Evolutionary conservation across 2,888 invertebrate species (phyloP), one percentile per base, ranked within the genome.

Genomic region (Drosophila atripex): DNA sequence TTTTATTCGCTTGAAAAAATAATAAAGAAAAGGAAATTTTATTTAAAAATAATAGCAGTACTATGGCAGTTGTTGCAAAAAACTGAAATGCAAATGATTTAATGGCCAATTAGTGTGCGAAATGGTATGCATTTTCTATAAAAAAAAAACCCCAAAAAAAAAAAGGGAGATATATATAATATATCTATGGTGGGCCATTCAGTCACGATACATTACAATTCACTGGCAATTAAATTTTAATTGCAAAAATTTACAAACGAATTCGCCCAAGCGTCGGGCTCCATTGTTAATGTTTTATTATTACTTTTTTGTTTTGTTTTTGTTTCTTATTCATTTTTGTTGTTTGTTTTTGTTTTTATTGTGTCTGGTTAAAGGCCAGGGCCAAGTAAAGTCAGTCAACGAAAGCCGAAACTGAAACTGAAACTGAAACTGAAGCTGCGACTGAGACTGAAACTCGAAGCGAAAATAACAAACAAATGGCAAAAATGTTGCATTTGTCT

Each of bases 51-150:
- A 23, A 23, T 23, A 23, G 21, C 21, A 23, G 21, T 23, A 5
- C 4, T 23, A 23, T 23, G 21, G 21, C 21, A 23, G 21, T 23
- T 6, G 25, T 66, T 51, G 61, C 71, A 69, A 51, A 45, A 32
- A 59, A 32, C 12, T 32, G 32, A 32, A 49, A 47, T 71, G 65
- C 57, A 78, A 82, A 82, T 83, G 71, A 73, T 65, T 80, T 70
- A 80, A 85, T 79, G 61, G 51, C 64, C 75, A 79, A 79, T 80
- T 84, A 79, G 75, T 57, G 30, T 32, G 50, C 45, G 12, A 12
- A 32, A 32, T 3, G 32, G 12, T 12, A 1, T 11, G 12, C 11
- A 32, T 11, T 32, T 1, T 6, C 7, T 7, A 16, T 39, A n/a
- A n/a, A n/a, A n/a, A n/a, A n/a, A n/a, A n/a, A n/a, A n/a, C n/a